Evolutionary conservation across 2,888 invertebrate species (phyloP).

Genomic region (Tachina lurida): DNA sequence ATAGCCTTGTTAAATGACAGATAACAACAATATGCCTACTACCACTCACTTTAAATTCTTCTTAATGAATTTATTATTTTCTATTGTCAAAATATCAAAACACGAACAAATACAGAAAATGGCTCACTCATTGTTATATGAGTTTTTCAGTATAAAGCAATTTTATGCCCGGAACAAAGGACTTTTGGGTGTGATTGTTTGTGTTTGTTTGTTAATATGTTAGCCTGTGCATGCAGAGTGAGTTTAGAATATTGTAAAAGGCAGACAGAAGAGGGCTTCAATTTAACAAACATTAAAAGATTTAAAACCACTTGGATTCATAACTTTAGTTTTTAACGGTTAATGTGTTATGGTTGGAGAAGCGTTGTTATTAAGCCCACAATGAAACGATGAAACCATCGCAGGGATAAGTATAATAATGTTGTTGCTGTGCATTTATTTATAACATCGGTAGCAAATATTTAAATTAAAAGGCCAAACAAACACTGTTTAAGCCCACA

Average conservation of each 20-base stretch:
- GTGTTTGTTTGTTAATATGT: background rate
- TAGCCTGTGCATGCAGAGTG: background rate
- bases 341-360: constrained; percentile 61
- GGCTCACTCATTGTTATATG: constrained; percentile 54
- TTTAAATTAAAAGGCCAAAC: constrained; percentile 21
- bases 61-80: constrained; percentile 21
- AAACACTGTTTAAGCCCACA: constrained; percentile 41
- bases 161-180: background rate
- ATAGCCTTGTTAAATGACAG: background rate
- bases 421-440: constrained; percentile 21
- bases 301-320: constrained; percentile 72
- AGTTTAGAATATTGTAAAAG: background rate
- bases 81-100: background rate
- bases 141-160: background rate
- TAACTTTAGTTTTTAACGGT: constrained; percentile 63
- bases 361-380: constrained; percentile 60
- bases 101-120: background rate
- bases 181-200: constrained; percentile 23
- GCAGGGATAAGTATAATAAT: background rate
- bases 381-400: constrained; percentile 61
- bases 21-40: background rate
- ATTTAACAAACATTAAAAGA: constrained; percentile 68
- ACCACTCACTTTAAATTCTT: background rate
- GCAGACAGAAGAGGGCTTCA: constrained; percentile 33
- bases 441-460: constrained; percentile 18